Conservation (phyloP, 2,113 vertebrate species). For the Ondatra zibethicus region DNA sequence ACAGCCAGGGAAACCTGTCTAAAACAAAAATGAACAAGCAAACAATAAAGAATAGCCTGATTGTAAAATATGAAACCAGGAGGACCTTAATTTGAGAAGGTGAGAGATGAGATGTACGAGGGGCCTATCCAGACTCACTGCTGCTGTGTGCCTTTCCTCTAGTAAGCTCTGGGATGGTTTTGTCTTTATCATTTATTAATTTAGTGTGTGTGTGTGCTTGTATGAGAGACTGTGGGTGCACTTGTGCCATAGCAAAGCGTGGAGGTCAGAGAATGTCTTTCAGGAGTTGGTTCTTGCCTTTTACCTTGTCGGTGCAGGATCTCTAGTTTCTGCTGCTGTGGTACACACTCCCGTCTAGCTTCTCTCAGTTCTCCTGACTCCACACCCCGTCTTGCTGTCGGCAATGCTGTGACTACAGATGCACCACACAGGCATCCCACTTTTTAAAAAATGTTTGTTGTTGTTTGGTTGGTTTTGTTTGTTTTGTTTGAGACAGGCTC, state of each 20-base stretch:
- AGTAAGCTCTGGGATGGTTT: not conserved
- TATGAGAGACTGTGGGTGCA: not conserved
- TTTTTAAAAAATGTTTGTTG: not conserved
- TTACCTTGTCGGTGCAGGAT: not conserved
- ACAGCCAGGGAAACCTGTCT: not conserved
- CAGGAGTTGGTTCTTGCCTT: not conserved
- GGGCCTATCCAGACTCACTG: not conserved
- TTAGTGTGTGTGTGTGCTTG: not conserved
- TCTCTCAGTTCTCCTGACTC: not conserved
- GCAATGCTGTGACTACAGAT: not conserved
- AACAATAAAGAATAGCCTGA: constrained; percentile 3
- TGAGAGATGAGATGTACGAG: not conserved
- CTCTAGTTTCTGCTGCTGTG: not conserved
- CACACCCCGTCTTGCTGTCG: not conserved
- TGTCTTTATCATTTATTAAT: not conserved
- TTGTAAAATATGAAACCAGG: constrained; percentile 27
- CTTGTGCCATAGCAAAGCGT: not conserved
- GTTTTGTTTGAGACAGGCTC: not conserved
- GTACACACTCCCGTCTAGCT: not conserved
- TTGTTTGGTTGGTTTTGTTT: not conserved
- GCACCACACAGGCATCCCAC: not conserved
- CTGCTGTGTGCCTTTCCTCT: not conserved
- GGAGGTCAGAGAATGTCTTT: not conserved
- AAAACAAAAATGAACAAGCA: not conserved
- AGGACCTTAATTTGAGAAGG: constrained; percentile 11